Base-by-base conservation (phyloP, 2,888 invertebrate genomes). In the Athalia cordata region DNA sequence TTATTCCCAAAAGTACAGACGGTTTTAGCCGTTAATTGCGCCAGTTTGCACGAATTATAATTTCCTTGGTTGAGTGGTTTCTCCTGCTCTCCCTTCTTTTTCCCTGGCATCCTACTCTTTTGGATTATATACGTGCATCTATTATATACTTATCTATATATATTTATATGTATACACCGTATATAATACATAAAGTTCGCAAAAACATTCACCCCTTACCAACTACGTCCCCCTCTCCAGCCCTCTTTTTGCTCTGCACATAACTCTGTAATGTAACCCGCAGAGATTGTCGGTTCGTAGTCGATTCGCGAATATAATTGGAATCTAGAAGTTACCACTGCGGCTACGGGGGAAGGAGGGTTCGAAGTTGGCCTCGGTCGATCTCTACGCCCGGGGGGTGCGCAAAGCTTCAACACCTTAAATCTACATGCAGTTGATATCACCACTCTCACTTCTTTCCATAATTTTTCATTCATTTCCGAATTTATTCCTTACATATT, bases 31-130 rank as follows among this genome's bases (percentile, higher is more conserved):
- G 68, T 68, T 68, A 68, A 68, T 68, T 68, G 68, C 52, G 52
- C 68, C 68, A 68, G 68, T 68, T 68, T 68, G 68, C 68, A 68
- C 68, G 55, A 68, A 68, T 68, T 68, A 68, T 68, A 68, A 68
- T 68, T 68, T 68, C 55, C 29, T 29, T 55, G 55, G 52, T 43
- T 68, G 52, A 55, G 52, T 68, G 68, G 68, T 50, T 68, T n/a
- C 15, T 50, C 67, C 15, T 50, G 49, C 67, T 67, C 2, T 13
- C 15, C 13, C 13, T 9, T 13, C 67, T 3, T 7, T 9, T 50
- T 6, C 43, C 8, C 8, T 55, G 0, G 65, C 29, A 29, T 45
- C 47, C 65, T 7, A 49, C 67, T 15, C 67, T 50, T 55, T 66
- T 13, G 66, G n/a, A 29, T 29, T 49, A 45, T 45, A 64, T 3